Percentiles rank a stretch among this genome's conserved stretches.
Conservation (phyloP, 1,140 invertebrate species). For the Micrasema longulum region DNA sequence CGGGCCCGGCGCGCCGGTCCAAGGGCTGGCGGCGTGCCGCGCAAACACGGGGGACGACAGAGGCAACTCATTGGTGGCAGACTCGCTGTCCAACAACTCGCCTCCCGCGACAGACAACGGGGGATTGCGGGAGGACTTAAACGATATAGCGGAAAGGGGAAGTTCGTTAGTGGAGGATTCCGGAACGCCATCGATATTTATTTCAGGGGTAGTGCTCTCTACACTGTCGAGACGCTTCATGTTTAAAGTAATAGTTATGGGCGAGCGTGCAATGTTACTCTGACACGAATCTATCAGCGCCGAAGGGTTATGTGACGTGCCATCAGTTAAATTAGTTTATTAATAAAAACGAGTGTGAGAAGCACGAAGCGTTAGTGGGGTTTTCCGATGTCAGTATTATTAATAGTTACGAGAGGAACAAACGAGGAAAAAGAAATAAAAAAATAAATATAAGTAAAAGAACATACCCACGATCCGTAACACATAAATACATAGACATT, state of each 20-base stretch:
- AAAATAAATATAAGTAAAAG: slow-evolving; percentile 49
- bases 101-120: background rate
- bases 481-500: slow-evolving; percentile 23
- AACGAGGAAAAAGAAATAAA: slow-evolving; percentile 49
- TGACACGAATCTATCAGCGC: background rate
- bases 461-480: slow-evolving; percentile 36
- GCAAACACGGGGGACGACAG: slow-evolving; percentile 56
- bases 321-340: background rate
- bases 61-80: slow-evolving; percentile 67
- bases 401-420: slow-evolving; percentile 45
- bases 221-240: slow-evolving; percentile 44
- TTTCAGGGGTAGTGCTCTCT: slow-evolving; percentile 56
- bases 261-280: slow-evolving; percentile 45
- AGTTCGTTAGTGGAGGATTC: slow-evolving; percentile 72
- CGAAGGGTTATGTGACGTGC: background rate
- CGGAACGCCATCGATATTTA: slow-evolving; percentile 59
- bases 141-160: slow-evolving; percentile 70
- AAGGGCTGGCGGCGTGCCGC: slow-evolving; percentile 17
- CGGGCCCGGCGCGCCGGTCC: background rate
- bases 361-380: slow-evolving; percentile 41
- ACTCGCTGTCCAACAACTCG: slow-evolving; percentile 54
- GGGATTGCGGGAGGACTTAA: slow-evolving; percentile 54
- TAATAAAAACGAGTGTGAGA: slow-evolving; percentile 7
- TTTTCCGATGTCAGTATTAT: slow-evolving; percentile 44
- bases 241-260: slow-evolving; percentile 33